These are phyloP conservation scores for Eumerus sabulonum DNA, from an alignment of 2,888 invertebrate species.

Conservation along the genomic window DNA sequence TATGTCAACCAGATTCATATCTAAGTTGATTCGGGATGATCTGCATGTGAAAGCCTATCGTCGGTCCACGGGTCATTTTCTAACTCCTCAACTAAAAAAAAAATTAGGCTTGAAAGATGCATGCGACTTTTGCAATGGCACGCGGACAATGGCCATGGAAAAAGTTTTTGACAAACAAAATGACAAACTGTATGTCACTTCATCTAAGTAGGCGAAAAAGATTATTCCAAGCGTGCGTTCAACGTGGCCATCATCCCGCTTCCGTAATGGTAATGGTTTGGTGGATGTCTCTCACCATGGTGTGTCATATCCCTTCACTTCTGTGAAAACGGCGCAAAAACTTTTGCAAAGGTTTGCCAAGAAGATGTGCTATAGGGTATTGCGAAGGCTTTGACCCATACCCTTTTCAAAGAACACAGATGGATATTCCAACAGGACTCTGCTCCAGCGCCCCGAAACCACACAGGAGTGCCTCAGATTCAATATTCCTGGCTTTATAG, in stretches of 20 bases:
- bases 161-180: too few relatives aligned
- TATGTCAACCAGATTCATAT: constrained; percentile 22
- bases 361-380: too few relatives aligned
- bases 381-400: neutral
- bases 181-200: constrained; percentile 6
- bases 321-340: constrained; percentile 3
- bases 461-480: neutral
- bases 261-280: constrained; percentile 29
- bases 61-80: too few relatives aligned
- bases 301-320: constrained; percentile 18
- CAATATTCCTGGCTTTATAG: constrained; percentile 27
- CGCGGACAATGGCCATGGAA: too few relatives aligned
- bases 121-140: too few relatives aligned
- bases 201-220: constrained; percentile 2
- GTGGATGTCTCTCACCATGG: constrained; percentile 8
- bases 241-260: constrained; percentile 14
- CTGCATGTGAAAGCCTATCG: too few relatives aligned
- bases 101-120: constrained; percentile 15
- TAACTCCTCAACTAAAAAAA: too few relatives aligned
- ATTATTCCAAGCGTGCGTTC: constrained; percentile 2
- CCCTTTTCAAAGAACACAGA: neutral
- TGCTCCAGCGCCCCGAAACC: neutral
- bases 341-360: neutral
- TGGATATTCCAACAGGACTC: too few relatives aligned
- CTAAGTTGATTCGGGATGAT: too few relatives aligned